These are phyloP conservation scores for Parotia lawesii DNA, from an alignment of 2,113 vertebrate species.

Conservation along the genomic window DNA sequence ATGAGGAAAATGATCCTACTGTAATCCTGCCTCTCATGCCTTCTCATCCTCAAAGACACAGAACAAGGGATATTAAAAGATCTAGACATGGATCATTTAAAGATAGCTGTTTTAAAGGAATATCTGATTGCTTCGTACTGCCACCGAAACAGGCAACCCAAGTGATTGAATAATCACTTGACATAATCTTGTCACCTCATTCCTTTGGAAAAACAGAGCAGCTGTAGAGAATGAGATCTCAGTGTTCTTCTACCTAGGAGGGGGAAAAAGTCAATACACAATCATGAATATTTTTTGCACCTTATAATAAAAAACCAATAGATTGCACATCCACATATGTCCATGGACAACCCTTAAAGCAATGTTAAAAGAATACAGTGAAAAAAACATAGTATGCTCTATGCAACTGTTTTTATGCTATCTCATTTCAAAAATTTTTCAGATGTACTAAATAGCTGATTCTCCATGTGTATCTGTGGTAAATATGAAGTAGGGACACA, in stretches of 20 bases:
- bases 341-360: neutral
- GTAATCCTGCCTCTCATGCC: neutral
- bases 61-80: neutral
- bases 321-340: neutral
- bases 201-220: neutral
- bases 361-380: neutral
- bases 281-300: neutral
- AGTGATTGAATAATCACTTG: neutral
- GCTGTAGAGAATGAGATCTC: neutral
- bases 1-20: neutral
- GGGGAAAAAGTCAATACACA: accelerated
- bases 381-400: neutral
- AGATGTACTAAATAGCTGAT: neutral
- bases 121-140: neutral
- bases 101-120: neutral
- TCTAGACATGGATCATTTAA: neutral
- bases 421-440: neutral
- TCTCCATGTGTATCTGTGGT: neutral
- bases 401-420: neutral
- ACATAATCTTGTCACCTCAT: neutral
- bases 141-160: neutral
- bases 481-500: neutral
- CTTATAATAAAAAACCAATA: neutral
- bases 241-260: neutral
- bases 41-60: neutral